Evolutionary conservation across 2,888 invertebrate genomes (phyloP).

Genomic region (Tenthredo notha): DNA sequence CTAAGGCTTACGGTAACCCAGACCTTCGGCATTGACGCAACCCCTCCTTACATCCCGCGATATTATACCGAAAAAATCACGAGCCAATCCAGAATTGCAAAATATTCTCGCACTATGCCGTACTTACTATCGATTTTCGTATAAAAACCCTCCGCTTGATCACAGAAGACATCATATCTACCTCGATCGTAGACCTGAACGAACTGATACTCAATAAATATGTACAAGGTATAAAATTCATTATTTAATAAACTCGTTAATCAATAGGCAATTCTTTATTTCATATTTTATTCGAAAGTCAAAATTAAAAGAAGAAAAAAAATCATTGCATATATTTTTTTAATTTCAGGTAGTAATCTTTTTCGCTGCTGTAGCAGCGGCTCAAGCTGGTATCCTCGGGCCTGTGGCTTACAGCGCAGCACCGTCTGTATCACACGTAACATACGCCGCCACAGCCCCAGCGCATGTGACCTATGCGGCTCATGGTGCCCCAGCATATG

Average conservation of each 20-base stretch:
- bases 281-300: neutral
- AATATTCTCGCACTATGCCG: slow-evolving; percentile 34
- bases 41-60: neutral
- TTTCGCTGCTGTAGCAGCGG: slow-evolving; percentile 74
- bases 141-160: slow-evolving; percentile 59
- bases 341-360: slow-evolving; percentile 80
- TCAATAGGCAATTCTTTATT: neutral
- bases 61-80: neutral
- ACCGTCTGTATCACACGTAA: slow-evolving; percentile 69
- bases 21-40: slow-evolving; percentile 60
- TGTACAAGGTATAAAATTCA: slow-evolving; percentile 59
- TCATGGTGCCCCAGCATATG: slow-evolving; percentile 66
- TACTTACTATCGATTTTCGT: slow-evolving; percentile 54
- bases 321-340: neutral
- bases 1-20: slow-evolving; percentile 63
- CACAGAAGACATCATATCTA: slow-evolving; percentile 57
- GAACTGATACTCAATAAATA: slow-evolving; percentile 54
- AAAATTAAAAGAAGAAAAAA: neutral
- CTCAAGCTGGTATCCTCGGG: slow-evolving; percentile 78
- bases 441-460: slow-evolving; percentile 63
- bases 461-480: slow-evolving; percentile 58
- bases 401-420: slow-evolving; percentile 64
- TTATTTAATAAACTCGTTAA: neutral
- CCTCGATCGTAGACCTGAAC: slow-evolving; percentile 57
- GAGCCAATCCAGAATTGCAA: slow-evolving; percentile 55